These are phyloP conservation scores for Limanda limanda DNA, from an alignment of 2,113 vertebrate genomes.

Conservation along the genomic window DNA sequence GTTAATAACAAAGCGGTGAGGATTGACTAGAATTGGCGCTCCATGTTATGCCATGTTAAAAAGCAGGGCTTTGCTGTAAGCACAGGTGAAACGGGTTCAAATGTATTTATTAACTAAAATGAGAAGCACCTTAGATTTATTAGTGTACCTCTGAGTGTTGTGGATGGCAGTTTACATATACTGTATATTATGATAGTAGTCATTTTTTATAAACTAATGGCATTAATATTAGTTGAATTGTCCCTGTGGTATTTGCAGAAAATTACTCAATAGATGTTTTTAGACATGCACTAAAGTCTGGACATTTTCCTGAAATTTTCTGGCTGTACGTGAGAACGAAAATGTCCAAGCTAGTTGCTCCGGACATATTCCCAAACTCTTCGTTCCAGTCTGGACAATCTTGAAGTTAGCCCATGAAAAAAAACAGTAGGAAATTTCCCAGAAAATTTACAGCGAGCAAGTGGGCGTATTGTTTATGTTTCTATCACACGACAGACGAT, in stretches of 20 bases:
- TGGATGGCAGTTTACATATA: not conserved
- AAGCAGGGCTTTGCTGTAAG: constrained; percentile 21
- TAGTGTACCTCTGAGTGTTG: not conserved
- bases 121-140: not conserved
- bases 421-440: no score
- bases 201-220: not conserved
- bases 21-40: constrained; percentile 21
- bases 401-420: no score
- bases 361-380: no score
- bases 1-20: constrained; percentile 55
- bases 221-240: not conserved
- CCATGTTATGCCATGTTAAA: constrained; percentile 25
- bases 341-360: no score
- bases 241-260: not conserved
- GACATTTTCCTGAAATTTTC: no score
- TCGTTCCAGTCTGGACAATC: no score
- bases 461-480: no score
- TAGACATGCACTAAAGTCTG: no score
- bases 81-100: constrained; percentile 38
- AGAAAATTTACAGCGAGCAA: no score
- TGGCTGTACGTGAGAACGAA: no score
- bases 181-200: not conserved
- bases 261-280: no score
- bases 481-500: no score
- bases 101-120: constrained; percentile 24